Conservation (phyloP, 2,888 invertebrate genomes). For the Parthenolecanium corni region DNA sequence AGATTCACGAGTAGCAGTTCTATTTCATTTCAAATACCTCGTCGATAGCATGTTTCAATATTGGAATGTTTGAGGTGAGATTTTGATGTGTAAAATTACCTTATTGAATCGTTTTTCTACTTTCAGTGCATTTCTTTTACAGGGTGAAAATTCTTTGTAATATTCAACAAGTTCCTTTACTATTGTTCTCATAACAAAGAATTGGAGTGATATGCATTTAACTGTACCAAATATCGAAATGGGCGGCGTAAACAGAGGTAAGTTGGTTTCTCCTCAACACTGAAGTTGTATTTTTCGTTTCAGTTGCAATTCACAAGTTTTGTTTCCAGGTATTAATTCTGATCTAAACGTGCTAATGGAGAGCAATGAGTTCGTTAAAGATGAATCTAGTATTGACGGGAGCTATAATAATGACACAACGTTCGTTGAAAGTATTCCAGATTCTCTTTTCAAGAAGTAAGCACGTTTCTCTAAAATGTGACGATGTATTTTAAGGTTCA, state of each 20-base stretch:
- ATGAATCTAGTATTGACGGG: not conserved
- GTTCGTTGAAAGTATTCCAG: not conserved
- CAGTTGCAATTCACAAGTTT: not conserved
- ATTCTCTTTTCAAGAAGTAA: conserved; percentile 6
- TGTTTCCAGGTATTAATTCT: not conserved
- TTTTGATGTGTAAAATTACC: no score
- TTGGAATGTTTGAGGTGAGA: no score
- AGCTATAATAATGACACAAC: not conserved
- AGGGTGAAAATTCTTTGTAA: no score
- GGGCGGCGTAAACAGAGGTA: conserved; percentile 4
- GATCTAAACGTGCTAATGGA: not conserved
- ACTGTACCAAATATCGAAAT: not conserved
- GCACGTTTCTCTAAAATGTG: not conserved
- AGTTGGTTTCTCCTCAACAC: not conserved
- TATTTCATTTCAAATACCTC: no score
- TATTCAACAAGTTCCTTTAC: no score
- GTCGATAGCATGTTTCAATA: no score
- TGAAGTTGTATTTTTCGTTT: not conserved
- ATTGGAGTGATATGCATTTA: conserved; percentile 3
- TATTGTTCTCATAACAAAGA: no score
- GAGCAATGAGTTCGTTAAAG: not conserved
- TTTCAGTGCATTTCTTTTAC: no score
- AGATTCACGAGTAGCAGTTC: no score
- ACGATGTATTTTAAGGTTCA: not conserved
- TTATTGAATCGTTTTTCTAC: no score